Evolutionary conservation across 2,113 vertebrate genomes (phyloP).

Genomic region (Leucopsar rothschildi): DNA sequence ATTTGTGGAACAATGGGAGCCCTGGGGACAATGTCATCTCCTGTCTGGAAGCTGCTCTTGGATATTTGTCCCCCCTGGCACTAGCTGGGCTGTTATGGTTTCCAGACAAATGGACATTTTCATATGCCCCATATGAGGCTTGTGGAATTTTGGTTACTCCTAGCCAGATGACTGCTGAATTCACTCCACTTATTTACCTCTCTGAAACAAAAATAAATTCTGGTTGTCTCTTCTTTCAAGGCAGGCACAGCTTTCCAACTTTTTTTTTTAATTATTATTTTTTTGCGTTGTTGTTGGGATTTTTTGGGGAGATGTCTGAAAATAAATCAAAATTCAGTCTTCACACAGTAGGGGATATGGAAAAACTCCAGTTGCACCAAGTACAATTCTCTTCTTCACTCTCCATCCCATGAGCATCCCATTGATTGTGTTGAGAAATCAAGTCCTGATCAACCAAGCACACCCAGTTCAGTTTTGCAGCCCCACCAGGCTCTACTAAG

Average conservation of each 20-base stretch:
- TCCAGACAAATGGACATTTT: background rate
- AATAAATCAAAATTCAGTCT: background rate
- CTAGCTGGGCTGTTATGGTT: background rate
- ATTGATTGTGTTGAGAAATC: background rate
- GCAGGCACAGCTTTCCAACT: accelerated
- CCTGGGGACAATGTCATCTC: constrained; percentile 9
- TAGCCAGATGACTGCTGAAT: background rate
- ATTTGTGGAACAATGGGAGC: background rate
- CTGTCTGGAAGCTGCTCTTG: background rate
- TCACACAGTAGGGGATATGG: background rate
- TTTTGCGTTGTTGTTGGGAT: background rate
- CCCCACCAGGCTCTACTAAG: background rate
- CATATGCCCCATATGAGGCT: background rate
- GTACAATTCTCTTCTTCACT: background rate
- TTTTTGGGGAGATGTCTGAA: background rate
- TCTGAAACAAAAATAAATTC: background rate
- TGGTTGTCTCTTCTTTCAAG: background rate
- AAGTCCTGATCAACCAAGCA: background rate
- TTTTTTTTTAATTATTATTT: background rate
- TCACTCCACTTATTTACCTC: background rate
- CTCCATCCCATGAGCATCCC: background rate
- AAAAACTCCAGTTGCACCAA: background rate
- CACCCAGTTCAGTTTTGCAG: background rate
- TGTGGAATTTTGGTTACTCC: background rate
- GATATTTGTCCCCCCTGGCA: background rate